Conservation (phyloP, 1,140 invertebrate species). For the Drosophila navojoa region DNA sequence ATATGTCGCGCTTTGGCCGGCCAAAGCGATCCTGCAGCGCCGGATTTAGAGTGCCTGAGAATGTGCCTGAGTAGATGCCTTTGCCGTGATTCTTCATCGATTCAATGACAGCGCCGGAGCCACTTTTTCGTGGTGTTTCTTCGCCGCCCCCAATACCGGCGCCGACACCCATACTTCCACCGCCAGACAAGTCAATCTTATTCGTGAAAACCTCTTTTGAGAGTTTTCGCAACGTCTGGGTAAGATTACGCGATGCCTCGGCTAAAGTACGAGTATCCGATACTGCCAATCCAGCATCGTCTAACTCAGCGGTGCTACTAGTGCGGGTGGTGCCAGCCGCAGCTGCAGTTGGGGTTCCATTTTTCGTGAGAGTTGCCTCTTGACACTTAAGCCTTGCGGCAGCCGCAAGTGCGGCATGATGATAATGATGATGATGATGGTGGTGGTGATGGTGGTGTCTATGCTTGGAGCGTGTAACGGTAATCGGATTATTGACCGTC, state of each 20-base stretch:
- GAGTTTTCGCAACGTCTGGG: conserved; percentile 94
- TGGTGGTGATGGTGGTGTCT: conserved; percentile 75
- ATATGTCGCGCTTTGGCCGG: conserved; percentile 95
- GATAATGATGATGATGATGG: conserved; percentile 68
- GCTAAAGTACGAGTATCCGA: conserved; percentile 91
- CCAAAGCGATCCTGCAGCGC: conserved; percentile 96
- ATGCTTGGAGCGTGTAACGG: conserved; percentile 65
- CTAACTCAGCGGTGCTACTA: conserved; percentile 30
- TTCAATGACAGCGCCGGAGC: conserved; percentile 94
- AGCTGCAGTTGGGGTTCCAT: not conserved
- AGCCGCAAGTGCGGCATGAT: conserved; percentile 41
- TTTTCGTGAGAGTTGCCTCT: not conserved
- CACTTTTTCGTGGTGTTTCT: conserved; percentile 84
- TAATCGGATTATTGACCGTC: conserved; percentile 73
- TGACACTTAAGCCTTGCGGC: conserved; percentile 6
- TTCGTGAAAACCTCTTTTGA: conserved; percentile 93
- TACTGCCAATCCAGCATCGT: conserved; percentile 81
- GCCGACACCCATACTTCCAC: conserved; percentile 6
- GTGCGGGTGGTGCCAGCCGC: conserved; percentile 19
- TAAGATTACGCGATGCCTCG: conserved; percentile 95
- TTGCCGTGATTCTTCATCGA: conserved; percentile 97
- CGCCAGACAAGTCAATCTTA: conserved; percentile 85
- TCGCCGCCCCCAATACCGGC: conserved; percentile 52
- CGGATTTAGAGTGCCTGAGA: conserved; percentile 95
- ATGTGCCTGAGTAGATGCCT: conserved; percentile 93